Base-by-base conservation (phyloP, 2,797 vertebrate genomes). In the Cirrhinus mrigala region DNA sequence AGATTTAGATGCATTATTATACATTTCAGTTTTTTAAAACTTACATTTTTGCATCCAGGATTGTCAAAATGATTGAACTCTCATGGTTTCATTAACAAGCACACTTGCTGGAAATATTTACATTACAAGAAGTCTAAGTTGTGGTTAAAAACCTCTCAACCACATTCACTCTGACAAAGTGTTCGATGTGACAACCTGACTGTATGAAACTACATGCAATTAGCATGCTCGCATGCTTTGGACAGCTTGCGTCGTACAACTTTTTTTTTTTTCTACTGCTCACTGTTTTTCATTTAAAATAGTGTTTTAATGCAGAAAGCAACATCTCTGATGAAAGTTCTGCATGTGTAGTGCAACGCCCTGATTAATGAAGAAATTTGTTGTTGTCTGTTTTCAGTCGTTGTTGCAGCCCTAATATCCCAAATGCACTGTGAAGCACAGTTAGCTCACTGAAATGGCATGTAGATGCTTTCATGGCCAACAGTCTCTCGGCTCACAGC, bases 381-480 rank as follows among this genome's bases (percentile, higher is more conserved):
- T 15, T 18, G 20, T 70, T n/a, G 22, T 40, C 50, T 58, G 33
- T 60, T 73, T 82, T 60, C 33, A 73, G 52, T 18, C 1, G 3
- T 44, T n/a, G 40, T 48, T 33, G 14, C 27, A 82, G 70, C 58
- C 44, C 58, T 18, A 37, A 74, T 50, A 48, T 52, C 58, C 56
- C 71, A 75, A 33, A 83, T 76, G 46, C n/a, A 14, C 33, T 27
- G 50, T 58, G 37, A 58, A 81, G 50, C 73, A 66, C 15, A 40
- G 16, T 76, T 83, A 66, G 29, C 71, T 83, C 82, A 83, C 15
- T 76, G 22, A 76, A 83, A 76, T 76, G 73, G 71, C 60, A 83
- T 76, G 73, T 29, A 52, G 44, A 75, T 52, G 58, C 46, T 64
- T 83, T 83, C 56, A 62, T 75, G 48, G 82, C 82, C 82, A 83